Percentiles rank a stretch among this genome's conserved stretches.
Evolutionary conservation across 2,888 invertebrate species (phyloP).

Genomic region (Cactoblastis cactorum): DNA sequence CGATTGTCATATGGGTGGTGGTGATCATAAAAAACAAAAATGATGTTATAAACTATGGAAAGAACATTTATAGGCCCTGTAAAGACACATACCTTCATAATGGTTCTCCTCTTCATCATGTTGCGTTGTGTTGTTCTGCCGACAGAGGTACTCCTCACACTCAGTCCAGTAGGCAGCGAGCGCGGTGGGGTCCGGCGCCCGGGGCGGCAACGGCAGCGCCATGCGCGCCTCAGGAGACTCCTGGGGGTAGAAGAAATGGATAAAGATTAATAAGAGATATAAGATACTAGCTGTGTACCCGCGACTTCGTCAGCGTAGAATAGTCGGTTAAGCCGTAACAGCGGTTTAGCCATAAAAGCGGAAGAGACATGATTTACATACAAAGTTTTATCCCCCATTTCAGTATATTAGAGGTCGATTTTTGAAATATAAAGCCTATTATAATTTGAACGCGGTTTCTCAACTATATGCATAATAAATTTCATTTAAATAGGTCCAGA

Average conservation of each 20-base stretch:
- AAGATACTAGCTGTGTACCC: too few species aligned
- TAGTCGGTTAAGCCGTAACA: too few species aligned
- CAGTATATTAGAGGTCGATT: too few species aligned
- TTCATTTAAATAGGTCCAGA: too few species aligned
- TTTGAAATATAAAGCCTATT: too few species aligned
- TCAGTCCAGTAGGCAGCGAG: slow-evolving; percentile 84
- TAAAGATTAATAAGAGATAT: slow-evolving; percentile 6
- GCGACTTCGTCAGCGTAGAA: too few species aligned
- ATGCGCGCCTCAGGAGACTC: slow-evolving; percentile 70
- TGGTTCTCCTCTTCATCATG: slow-evolving; percentile 78
- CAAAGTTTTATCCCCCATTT: too few species aligned
- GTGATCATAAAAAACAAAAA: too few species aligned
- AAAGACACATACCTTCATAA: slow-evolving; percentile 72
- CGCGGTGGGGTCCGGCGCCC: slow-evolving; percentile 71
- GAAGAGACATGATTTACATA: too few species aligned
- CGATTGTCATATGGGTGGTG: background rate
- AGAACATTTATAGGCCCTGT: background rate
- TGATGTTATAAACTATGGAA: background rate
- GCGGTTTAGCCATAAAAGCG: too few species aligned
- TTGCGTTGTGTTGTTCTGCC: slow-evolving; percentile 78
- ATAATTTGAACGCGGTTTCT: too few species aligned
- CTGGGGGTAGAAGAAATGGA: slow-evolving; percentile 30
- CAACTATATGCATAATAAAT: too few species aligned
- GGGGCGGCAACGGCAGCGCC: slow-evolving; percentile 52
- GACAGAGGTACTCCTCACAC: slow-evolving; percentile 78